Conservation (phyloP, 2,113 vertebrate genomes). For the Genyomyrus donnyi region DNA sequence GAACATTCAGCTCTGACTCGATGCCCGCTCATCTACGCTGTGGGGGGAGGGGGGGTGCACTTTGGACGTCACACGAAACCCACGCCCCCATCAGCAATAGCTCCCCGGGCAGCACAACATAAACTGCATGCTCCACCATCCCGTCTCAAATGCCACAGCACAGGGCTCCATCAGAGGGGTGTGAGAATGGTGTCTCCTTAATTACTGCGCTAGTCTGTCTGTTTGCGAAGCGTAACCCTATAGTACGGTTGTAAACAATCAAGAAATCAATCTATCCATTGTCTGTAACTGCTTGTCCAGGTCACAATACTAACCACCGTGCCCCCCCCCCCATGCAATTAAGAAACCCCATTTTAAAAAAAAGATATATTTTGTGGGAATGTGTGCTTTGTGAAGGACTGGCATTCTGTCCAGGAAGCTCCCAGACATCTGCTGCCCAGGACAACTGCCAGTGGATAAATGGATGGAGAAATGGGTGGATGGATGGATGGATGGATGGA, state of each 20-base stretch:
- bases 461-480: neutral
- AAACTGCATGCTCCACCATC: neutral
- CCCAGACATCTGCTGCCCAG: neutral
- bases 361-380: neutral
- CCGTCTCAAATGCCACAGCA: neutral
- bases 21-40: neutral
- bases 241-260: neutral
- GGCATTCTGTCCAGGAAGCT: neutral
- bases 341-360: no score
- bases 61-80: neutral
- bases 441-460: neutral
- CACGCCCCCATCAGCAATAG: neutral
- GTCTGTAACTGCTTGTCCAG: neutral
- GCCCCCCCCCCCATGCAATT: neutral
- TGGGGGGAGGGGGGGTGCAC: neutral
- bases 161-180: neutral
- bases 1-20: neutral
- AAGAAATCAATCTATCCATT: neutral
- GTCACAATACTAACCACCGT: neutral
- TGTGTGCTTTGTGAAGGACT: neutral
- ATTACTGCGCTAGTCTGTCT: neutral
- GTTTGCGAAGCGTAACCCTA: neutral
- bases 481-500: neutral
- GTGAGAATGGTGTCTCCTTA: neutral
- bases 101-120: neutral